A percentile compares a stretch with the other conserved stretches of the same genome.
Conservation (phyloP, 1,140 invertebrate species). For the Hylaeus anthracinus region DNA sequence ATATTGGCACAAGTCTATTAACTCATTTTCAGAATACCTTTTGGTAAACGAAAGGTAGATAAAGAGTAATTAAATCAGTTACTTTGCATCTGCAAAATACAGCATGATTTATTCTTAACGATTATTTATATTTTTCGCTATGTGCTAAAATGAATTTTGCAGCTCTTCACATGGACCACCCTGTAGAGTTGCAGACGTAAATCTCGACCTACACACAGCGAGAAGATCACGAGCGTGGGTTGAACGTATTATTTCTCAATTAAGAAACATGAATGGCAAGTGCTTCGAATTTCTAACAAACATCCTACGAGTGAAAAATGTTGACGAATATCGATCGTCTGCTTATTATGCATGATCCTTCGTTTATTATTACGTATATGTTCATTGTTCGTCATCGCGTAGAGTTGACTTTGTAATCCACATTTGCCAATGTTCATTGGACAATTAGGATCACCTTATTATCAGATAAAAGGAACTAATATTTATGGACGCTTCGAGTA, state of each 20-base stretch:
- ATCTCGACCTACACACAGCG: background rate
- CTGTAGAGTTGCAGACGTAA: background rate
- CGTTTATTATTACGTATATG: background rate
- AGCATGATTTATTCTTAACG: no score
- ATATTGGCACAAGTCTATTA: no score
- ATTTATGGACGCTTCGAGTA: constrained; percentile 3
- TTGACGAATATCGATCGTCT: background rate
- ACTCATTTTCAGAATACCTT: no score
- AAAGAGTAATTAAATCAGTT: no score
- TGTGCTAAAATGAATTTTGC: no score
- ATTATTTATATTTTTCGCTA: no score
- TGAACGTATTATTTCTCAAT: constrained; percentile 12
- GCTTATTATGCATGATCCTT: no score
- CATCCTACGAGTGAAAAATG: background rate
- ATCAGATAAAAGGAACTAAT: background rate
- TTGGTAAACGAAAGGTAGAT: no score
- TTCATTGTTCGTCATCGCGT: no score
- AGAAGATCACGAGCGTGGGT: background rate
- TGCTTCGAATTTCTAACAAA: background rate
- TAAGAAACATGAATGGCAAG: background rate
- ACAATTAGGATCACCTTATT: background rate
- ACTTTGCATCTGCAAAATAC: no score
- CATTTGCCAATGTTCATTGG: background rate
- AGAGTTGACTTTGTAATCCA: background rate
- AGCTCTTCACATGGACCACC: background rate